Percentiles rank a stretch among this genome's conserved stretches.
These are phyloP conservation scores for Luffia ferchaultella DNA, from an alignment of 2,888 invertebrate genomes.

Conservation along the genomic window DNA sequence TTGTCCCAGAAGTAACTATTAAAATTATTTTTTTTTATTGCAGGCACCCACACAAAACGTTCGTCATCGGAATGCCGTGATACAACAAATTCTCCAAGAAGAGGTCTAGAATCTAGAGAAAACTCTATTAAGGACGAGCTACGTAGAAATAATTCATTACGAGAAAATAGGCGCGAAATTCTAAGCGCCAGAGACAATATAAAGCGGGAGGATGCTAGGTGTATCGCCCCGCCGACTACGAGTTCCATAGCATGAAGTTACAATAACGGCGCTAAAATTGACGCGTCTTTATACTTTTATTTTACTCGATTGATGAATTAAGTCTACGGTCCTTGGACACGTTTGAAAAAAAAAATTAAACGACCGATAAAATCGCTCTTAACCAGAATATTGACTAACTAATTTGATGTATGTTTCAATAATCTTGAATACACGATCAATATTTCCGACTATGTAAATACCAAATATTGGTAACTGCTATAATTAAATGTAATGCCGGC, in stretches of 20 bases:
- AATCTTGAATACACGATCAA: no score
- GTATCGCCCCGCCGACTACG: slow-evolving; percentile 29
- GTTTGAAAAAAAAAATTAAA: no score
- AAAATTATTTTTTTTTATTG: no score
- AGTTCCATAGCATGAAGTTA: slow-evolving; percentile 39
- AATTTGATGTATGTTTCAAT: no score
- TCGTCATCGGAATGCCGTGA: slow-evolving; percentile 60
- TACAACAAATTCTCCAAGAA: slow-evolving; percentile 38
- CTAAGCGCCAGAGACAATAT: slow-evolving; percentile 20
- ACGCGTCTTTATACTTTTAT: neutral
- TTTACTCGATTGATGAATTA: neutral
- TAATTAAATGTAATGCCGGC: no score
- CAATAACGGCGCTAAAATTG: neutral
- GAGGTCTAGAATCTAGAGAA: slow-evolving; percentile 43
- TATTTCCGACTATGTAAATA: no score
- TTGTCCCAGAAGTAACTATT: no score
- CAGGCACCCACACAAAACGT: slow-evolving; percentile 56
- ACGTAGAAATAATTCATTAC: slow-evolving; percentile 47
- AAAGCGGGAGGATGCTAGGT: slow-evolving; percentile 3
- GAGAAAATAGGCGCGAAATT: slow-evolving; percentile 39
- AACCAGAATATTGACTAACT: no score
- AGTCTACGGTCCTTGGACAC: no score
- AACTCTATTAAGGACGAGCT: slow-evolving; percentile 41
- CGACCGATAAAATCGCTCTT: no score
- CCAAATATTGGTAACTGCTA: no score